phyloP scores from a whole-genome alignment of 2,113 vertebrate genomes.

The Lasiurus borealis region DNA sequence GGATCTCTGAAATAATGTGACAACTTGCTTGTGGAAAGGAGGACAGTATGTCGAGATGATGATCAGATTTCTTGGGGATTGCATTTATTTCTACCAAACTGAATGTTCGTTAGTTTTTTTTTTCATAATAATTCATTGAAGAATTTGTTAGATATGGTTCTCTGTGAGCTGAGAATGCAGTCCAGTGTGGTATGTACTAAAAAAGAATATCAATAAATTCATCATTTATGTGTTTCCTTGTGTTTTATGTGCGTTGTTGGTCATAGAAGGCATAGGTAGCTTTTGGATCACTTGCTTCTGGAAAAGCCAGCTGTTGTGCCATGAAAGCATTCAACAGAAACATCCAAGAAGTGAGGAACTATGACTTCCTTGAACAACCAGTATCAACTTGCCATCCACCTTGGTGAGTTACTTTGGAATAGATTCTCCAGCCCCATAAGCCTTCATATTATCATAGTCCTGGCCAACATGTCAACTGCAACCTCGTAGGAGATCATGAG shows the following conservation, averaged over 20 bases:
- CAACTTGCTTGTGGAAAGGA: neutral
- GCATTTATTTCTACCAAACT: too few species aligned
- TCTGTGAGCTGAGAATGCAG: neutral
- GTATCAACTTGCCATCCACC: neutral
- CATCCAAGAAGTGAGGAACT: neutral
- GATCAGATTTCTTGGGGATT: neutral
- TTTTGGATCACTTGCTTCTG: neutral
- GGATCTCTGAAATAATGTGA: constrained; percentile 23
- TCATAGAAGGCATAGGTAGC: neutral
- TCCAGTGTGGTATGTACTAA: neutral
- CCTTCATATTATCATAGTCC: neutral
- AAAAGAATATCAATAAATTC: neutral
- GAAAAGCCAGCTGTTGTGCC: neutral
- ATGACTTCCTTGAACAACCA: neutral
- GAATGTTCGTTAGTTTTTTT: neutral
- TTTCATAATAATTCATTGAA: neutral
- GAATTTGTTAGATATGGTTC: neutral
- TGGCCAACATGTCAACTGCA: neutral
- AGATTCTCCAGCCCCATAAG: neutral
- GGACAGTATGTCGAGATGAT: neutral
- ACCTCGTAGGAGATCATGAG: neutral
- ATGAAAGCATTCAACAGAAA: neutral
- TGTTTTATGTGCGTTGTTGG: neutral
- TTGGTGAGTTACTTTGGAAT: neutral
- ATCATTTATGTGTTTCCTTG: neutral